phyloP scores from a whole-genome alignment of 2,113 vertebrate species.

The Pantherophis guttatus region DNA sequence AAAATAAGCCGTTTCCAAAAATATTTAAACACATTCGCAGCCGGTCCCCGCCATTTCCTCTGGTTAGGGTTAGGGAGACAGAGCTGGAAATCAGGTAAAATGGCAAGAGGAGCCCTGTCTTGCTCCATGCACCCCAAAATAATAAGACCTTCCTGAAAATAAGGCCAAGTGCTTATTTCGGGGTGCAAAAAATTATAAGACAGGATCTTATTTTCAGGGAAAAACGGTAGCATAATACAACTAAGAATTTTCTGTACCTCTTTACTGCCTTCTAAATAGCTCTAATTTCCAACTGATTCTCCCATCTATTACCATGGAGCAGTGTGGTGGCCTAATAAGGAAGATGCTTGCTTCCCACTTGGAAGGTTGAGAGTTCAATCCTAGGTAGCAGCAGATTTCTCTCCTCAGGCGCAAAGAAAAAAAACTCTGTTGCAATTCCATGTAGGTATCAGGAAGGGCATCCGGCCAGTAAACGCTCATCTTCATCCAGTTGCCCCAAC shows the following conservation, averaged over 20 bases:
- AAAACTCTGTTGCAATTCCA: neutral
- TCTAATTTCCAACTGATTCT: neutral
- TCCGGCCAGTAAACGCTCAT: neutral
- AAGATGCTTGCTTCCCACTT: neutral
- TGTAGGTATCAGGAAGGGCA: neutral
- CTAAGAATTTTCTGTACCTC: neutral
- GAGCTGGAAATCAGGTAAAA: too few species aligned
- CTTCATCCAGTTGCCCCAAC: neutral
- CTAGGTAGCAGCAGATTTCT: neutral
- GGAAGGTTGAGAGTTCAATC: neutral
- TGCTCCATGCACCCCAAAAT: too few species aligned
- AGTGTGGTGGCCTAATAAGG: neutral
- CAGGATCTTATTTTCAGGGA: too few species aligned
- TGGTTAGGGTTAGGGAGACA: too few species aligned
- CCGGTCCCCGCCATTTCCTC: too few species aligned
- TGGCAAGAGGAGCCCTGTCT: too few species aligned
- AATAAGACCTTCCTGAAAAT: too few species aligned
- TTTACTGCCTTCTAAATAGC: neutral
- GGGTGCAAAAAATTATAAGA: too few species aligned
- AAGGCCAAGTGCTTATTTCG: too few species aligned
- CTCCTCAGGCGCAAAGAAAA: neutral
- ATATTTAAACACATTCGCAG: too few species aligned
- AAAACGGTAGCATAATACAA: neutral
- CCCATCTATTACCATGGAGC: neutral
- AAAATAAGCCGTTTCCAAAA: too few species aligned